Evolutionary conservation across 2,113 vertebrate species (phyloP), one percentile per base, ranked within the genome.

Genomic region (Bambusicola thoracicus): DNA sequence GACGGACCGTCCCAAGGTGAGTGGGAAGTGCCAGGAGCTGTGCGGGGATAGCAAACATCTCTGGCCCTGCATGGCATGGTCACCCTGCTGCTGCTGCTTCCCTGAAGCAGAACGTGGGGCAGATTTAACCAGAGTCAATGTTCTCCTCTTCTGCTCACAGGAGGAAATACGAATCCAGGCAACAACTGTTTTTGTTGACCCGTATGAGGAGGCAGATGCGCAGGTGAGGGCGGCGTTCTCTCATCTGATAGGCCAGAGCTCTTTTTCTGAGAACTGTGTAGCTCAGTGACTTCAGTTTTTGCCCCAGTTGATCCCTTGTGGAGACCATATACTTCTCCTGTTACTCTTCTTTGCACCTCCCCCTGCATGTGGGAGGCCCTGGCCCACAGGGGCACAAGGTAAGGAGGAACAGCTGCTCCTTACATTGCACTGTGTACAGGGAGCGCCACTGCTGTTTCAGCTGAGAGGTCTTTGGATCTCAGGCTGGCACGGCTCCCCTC

Each of bases 1-100:
- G 97, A 98, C 99, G 4, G 99, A 99, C 95, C 98, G 98, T 84
- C 99, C 99, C 62, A 99, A 99, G 98, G 99, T 99, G 95, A 1
- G 2, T 51, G 41, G n/a, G 77, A 58, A 32, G 56, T 32, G 27
- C 17, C 29, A 10, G n/a, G 32, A 40, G 6, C 73, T 36, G 11
- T 48, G 51, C 36, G 48, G 49, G 58, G 41, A 30, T 20, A 16
- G 38, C 1, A 3, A 19, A 11, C 0, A 2, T 14, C 2, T 10
- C 4, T 19, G 55, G 44, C 65, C 29, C 89, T 4, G 2, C 13
- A 5, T 22, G 34, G 32, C 40, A 38, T 2, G 38, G 25, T 78
- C 49, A 19, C 41, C 69, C 51, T 4, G 1, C 51, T n/a, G 55
- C 67, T 75, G 65, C 8, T 6, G 3, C 30, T 65, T 77, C 65